These are phyloP conservation scores for Pygoscelis antarcticus DNA, from an alignment of 2,113 vertebrate species.

Conservation along the genomic window DNA sequence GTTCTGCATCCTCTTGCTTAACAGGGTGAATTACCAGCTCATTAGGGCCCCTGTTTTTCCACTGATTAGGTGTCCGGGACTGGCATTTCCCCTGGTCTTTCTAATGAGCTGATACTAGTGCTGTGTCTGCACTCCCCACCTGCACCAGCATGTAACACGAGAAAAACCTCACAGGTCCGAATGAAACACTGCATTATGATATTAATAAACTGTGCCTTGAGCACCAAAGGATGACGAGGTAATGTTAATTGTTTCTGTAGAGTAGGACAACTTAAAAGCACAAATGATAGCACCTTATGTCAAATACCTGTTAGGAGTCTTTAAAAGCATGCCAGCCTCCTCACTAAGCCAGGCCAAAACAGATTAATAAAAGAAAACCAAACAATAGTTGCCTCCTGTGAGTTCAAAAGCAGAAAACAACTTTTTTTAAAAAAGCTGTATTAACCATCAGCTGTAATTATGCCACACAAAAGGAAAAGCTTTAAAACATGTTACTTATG, in stretches of 20 bases:
- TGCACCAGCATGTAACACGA: fast-evolving
- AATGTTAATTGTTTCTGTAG: not conserved
- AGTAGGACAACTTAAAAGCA: not conserved
- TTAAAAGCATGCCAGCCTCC: not conserved
- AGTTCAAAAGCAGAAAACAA: not conserved
- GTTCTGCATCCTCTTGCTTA: conserved; percentile 31
- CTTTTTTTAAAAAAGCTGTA: not conserved
- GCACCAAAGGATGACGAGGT: not conserved
- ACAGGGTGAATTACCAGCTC: conserved; percentile 54
- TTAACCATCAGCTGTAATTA: not conserved
- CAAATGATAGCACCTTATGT: not conserved
- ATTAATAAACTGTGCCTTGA: not conserved
- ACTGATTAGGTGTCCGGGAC: conserved; percentile 60
- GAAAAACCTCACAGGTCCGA: not conserved
- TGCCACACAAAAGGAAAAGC: not conserved
- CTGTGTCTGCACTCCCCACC: not conserved
- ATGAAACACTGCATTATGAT: not conserved
- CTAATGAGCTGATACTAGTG: not conserved
- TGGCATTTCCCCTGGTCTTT: not conserved
- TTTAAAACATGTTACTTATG: not conserved
- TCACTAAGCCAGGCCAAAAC: not conserved
- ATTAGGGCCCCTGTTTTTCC: conserved; percentile 38
- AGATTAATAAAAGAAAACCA: not conserved
- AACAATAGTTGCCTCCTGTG: not conserved
- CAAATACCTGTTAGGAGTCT: not conserved